Base-by-base conservation (phyloP, 1,140 invertebrate species). In the Mactra quadrangularis region DNA sequence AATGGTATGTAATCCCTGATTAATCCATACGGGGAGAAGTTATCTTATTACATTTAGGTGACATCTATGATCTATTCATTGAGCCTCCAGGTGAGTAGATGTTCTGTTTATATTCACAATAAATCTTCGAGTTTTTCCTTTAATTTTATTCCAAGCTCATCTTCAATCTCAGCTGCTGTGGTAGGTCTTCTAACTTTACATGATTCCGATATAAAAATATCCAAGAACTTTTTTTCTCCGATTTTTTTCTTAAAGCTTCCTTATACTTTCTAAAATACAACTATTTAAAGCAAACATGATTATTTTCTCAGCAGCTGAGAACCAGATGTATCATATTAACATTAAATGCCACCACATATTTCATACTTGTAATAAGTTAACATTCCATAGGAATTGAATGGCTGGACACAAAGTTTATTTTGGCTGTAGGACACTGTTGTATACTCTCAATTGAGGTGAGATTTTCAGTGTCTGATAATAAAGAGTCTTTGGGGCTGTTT, bases 371-470 rank as follows among this genome's bases (percentile, higher is more conserved):
- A 33, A n/a, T n/a, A 19, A 33, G 29, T 75, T 83, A 87, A 83
- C 82, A 87, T 55, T 87, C 86, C 81, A 87, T 84, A 13, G 84
- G 70, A 55, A 87, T 62, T 68, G 82, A 45, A 77, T 70, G 59
- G 66, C 82, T 52, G 59, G 38, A 31, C 50, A 81, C 77, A 81
- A 59, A 81, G 41, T 71, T 68, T 33, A 70, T 70, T 59, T 81
- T 83, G 25, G 66, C 52, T 33, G 74, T 41, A 35, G 72, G 53
- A 59, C 70, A 52, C 35, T 66, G 47, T 79, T 72, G 82, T n/a
- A n/a, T n/a, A n/a, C n/a, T 81, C 90, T 87, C 25, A 41, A 71
- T 70, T 41, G 64, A 47, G 3, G 84, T 41, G 4, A 85, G 41
- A 52, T 77, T 60, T 22, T 86, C 53, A 17, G 81, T 76, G 7